Evolutionary conservation across 2,113 vertebrate species (phyloP), one percentile per base, ranked within the genome.

Genomic region (Notechis scutatus): DNA sequence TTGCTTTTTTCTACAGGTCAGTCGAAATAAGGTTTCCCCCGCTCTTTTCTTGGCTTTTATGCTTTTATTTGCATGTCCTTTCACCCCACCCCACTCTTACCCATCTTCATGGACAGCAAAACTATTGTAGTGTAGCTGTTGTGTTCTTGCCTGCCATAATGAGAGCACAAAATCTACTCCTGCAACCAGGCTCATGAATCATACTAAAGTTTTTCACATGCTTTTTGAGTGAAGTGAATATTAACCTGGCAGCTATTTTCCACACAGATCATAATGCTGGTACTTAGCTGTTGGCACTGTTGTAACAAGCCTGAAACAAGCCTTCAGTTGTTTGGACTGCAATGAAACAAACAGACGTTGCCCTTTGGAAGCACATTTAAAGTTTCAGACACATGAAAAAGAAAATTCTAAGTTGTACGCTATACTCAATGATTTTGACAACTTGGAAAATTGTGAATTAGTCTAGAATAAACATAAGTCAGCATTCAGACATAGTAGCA

Each of bases 101-200:
- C 12, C 34, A n/a, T 55, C 87, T 92, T 89, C 24, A 42, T 18
- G 12, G 34, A 59, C 88, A 92, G 42, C n/a, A 55, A 74, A 69
- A 55, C 34, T 89, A 39, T 93, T 95, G 42, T 47, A 87, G 14
- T 81, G 34, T 42, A 81, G 89, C 95, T 55, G 52, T 29, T 4
- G 1, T 45, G 29, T 92, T 95, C 87, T 91, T 52, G 57, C 95
- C 45, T 26, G 23, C 85, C 34, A 89, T 92, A 95, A 86, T 8
- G 89, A 92, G 57, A 81, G 26, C n/a, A 56, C 24, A n/a, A 94
- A 15, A 91, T 95, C 24, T 23, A 4, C 34, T 92, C 8, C 89
- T 93, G 54, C 90, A 95, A 52, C 81, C 91, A 18, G 5, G 47
- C 91, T 93, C 55, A 92, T 45, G 57, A 88, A 92, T 56, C 94